Evolutionary conservation across 2,888 invertebrate genomes (phyloP).

Genomic region (Eupithecia subumbrata): DNA sequence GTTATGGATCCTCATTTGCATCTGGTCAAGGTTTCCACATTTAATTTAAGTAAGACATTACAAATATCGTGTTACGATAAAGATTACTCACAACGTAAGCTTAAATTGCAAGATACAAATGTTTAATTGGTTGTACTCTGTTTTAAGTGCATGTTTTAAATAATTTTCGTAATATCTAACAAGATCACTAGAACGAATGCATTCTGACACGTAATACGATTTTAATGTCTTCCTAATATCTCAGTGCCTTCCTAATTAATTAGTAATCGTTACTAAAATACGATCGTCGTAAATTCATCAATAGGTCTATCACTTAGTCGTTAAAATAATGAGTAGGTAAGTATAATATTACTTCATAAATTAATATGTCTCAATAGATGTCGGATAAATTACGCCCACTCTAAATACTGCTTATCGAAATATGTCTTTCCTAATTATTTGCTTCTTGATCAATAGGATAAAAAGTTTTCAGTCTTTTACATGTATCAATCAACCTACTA

Average conservation of each 20-base stretch:
- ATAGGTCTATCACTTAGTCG: neutral
- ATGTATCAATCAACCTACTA: neutral
- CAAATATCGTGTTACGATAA: neutral
- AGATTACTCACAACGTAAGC: neutral
- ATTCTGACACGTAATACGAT: neutral
- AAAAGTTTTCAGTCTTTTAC: neutral
- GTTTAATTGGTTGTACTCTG: neutral
- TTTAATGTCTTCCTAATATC: neutral
- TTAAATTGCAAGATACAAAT: neutral
- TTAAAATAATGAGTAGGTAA: neutral
- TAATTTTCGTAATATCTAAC: neutral
- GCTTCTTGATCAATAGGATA: neutral
- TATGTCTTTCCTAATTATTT: neutral
- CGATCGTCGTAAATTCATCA: neutral
- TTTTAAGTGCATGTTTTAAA: neutral
- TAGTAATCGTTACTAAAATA: neutral
- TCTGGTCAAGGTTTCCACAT: neutral
- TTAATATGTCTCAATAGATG: neutral
- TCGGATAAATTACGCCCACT: neutral
- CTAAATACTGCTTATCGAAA: neutral
- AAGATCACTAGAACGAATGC: neutral
- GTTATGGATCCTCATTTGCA: neutral
- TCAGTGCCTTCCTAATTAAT: neutral
- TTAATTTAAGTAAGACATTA: neutral
- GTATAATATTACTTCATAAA: neutral